These are phyloP conservation scores for Salminus brasiliensis DNA, from an alignment of 2,113 vertebrate species.

Conservation along the genomic window DNA sequence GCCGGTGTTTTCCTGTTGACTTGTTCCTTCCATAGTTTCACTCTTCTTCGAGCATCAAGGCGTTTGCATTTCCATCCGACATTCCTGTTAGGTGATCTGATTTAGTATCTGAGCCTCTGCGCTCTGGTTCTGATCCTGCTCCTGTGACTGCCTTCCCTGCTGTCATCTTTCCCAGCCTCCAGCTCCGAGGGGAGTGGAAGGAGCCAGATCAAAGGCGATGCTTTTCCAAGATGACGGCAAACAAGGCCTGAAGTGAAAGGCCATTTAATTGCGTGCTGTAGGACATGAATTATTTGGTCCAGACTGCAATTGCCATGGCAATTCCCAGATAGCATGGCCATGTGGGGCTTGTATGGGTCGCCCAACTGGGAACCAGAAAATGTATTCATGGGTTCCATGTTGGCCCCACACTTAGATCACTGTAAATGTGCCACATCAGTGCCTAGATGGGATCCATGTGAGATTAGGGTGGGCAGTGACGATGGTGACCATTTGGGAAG, in stretches of 20 bases:
- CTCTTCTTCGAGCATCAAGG: conserved; percentile 40
- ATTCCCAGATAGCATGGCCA: too few species aligned
- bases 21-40: conserved; percentile 5
- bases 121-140: conserved; percentile 62
- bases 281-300: conserved; percentile 22
- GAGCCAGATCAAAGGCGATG: conserved; percentile 60
- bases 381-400: too few species aligned
- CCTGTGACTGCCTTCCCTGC: conserved; percentile 56
- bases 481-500: too few species aligned
- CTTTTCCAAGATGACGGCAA: conserved; percentile 43
- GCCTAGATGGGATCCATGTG: too few species aligned
- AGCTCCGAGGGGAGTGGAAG: conserved; percentile 41
- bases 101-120: conserved; percentile 64
- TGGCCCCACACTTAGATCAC: too few species aligned
- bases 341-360: too few species aligned
- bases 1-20: conserved; percentile 19
- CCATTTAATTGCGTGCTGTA: conserved; percentile 42
- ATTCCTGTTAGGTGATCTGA: conserved; percentile 75
- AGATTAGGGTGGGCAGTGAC: too few species aligned
- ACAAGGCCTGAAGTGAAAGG: conserved; percentile 49
- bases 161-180: conserved; percentile 37
- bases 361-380: too few species aligned
- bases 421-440: too few species aligned
- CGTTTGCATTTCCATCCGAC: conserved; percentile 63
- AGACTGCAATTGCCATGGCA: background rate